Conservation (phyloP, 2,797 vertebrate genomes). For the Cyprinella venusta region DNA sequence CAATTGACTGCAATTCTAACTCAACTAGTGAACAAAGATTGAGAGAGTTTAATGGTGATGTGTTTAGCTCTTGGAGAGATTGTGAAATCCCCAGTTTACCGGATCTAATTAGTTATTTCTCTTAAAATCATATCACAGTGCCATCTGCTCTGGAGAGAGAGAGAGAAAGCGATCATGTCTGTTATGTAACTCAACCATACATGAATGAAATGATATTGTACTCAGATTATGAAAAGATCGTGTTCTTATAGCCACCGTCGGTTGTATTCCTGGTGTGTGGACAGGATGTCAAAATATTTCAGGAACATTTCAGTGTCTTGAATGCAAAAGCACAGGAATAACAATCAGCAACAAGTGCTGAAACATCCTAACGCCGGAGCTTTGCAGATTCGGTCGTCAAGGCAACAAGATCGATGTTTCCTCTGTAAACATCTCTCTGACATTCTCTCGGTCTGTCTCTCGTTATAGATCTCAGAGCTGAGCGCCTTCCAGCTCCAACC, state of each 20-base stretch:
- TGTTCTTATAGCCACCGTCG: neutral
- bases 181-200: slow-evolving; percentile 12
- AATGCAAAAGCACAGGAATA: slow-evolving; percentile 11
- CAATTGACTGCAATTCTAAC: neutral
- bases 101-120: slow-evolving; percentile 55
- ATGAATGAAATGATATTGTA: neutral
- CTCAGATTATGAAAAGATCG: slow-evolving; percentile 9
- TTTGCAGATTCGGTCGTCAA: slow-evolving; percentile 39
- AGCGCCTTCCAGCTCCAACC: neutral
- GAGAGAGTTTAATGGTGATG: neutral
- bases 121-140: slow-evolving; percentile 51
- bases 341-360: slow-evolving; percentile 34
- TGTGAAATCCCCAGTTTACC: slow-evolving; percentile 42
- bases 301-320: neutral
- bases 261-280: neutral
- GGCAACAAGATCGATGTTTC: slow-evolving; percentile 38
- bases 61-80: slow-evolving; percentile 38
- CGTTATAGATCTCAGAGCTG: too few species aligned
- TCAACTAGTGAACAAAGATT: neutral
- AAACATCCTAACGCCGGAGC: slow-evolving; percentile 6
- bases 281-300: slow-evolving; percentile 4
- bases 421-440: slow-evolving; percentile 25
- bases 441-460: too few species aligned
- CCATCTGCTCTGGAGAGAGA: slow-evolving; percentile 56
- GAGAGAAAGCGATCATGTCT: slow-evolving; percentile 1